Evolutionary conservation across 2,797 vertebrate genomes (phyloP).

Genomic region (Lophura swinhoii): DNA sequence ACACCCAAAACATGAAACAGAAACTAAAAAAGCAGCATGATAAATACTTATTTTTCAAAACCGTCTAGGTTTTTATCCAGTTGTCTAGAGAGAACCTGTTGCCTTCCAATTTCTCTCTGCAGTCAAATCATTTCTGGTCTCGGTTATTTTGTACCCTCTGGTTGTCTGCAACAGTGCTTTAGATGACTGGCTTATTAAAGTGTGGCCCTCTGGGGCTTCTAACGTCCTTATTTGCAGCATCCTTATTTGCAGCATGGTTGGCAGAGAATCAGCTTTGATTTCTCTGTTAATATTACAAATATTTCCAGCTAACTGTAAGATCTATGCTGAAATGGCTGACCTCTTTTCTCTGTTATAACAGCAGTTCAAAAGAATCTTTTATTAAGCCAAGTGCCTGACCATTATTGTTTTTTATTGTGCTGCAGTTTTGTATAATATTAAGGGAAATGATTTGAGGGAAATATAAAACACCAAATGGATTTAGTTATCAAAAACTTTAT

Average conservation of each 20-base stretch:
- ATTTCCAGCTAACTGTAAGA: slow-evolving; percentile 68
- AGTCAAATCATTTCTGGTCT: not conserved
- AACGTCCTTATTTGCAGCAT: slow-evolving; percentile 15
- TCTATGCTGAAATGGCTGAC: slow-evolving; percentile 34
- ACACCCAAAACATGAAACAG: slow-evolving; percentile 4
- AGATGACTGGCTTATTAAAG: slow-evolving; percentile 33
- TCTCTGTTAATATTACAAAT: slow-evolving; percentile 49
- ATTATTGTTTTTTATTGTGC: slow-evolving; percentile 64
- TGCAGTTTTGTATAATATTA: slow-evolving; percentile 50
- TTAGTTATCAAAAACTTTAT: slow-evolving; percentile 63
- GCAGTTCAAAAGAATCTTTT: slow-evolving; percentile 59
- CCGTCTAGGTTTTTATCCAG: not conserved
- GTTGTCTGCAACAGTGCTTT: slow-evolving; percentile 17
- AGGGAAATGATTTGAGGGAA: slow-evolving; percentile 35
- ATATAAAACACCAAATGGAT: slow-evolving; percentile 61
- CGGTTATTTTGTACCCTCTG: slow-evolving; percentile 4
- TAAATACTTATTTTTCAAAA: slow-evolving; percentile 30
- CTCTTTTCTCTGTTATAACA: slow-evolving; percentile 35
- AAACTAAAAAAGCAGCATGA: slow-evolving; percentile 52
- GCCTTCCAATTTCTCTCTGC: not conserved
- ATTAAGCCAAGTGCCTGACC: slow-evolving; percentile 39
- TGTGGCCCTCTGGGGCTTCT: slow-evolving; percentile 14
- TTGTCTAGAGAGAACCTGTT: slow-evolving; percentile 32
- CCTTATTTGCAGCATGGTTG: slow-evolving; percentile 31
- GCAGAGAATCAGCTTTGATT: slow-evolving; percentile 38